Conservation (phyloP, 2,113 vertebrate genomes). For the Collichthys lucidus region DNA sequence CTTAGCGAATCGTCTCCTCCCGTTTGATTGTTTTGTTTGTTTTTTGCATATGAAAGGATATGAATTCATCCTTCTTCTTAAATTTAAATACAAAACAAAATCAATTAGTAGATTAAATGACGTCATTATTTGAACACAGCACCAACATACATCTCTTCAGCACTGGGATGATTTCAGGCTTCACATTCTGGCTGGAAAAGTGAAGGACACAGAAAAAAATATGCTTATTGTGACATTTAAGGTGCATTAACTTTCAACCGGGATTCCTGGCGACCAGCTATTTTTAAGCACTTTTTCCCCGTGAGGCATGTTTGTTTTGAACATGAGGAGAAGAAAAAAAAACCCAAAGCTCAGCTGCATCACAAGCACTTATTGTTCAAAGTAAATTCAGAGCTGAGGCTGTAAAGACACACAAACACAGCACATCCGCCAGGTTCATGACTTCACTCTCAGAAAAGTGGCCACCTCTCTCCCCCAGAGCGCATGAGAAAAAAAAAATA, state of each 20-base stretch:
- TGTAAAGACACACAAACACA: background rate
- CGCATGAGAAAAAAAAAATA: constrained; percentile 8
- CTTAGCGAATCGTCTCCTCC: no score
- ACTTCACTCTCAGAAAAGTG: constrained; percentile 28
- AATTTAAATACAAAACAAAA: background rate
- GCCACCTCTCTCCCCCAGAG: constrained; percentile 13
- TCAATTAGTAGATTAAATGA: background rate
- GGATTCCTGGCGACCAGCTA: background rate
- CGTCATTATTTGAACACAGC: background rate
- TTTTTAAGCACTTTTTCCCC: constrained; percentile 11
- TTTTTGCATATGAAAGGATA: background rate
- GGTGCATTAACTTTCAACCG: background rate
- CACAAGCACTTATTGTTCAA: constrained; percentile 7
- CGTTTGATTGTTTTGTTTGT: no score
- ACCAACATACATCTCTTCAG: background rate
- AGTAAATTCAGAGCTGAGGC: background rate
- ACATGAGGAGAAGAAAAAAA: background rate
- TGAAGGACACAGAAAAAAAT: background rate
- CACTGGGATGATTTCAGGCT: background rate
- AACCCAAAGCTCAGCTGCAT: background rate
- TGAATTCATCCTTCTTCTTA: background rate
- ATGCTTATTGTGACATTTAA: background rate
- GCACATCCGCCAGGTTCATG: constrained; percentile 20
- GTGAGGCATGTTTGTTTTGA: background rate
- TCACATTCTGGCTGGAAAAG: background rate